These are phyloP conservation scores for Scomber japonicus DNA, from an alignment of 2,113 vertebrate genomes.

Conservation along the genomic window DNA sequence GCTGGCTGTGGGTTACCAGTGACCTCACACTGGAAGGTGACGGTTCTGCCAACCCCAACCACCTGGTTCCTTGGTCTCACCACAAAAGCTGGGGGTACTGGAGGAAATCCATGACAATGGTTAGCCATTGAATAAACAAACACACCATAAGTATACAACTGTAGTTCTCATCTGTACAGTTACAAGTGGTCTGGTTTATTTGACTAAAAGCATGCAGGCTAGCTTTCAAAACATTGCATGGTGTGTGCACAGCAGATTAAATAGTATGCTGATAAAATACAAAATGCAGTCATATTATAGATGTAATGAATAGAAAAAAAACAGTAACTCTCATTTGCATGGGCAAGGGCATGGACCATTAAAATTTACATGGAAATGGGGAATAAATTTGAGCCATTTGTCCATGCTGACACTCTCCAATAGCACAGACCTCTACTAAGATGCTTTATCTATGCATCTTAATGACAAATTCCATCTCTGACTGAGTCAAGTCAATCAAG, in stretches of 20 bases:
- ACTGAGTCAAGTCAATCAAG: constrained; percentile 63
- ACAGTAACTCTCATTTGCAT: constrained; percentile 88
- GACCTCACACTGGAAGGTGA: constrained; percentile 98
- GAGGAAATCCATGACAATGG: constrained; percentile 40
- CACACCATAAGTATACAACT: constrained; percentile 24
- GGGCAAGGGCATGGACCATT: constrained; percentile 85
- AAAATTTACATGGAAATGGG: constrained; percentile 93
- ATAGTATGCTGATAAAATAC: constrained; percentile 72
- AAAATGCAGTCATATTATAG: constrained; percentile 60
- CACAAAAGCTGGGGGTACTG: constrained; percentile 96
- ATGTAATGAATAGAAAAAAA: constrained; percentile 75
- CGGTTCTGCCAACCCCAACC: constrained; percentile 93
- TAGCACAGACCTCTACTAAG: constrained; percentile 82
- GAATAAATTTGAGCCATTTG: constrained; percentile 93
- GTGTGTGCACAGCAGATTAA: constrained; percentile 63
- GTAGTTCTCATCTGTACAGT: constrained; percentile 32
- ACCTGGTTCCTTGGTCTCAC: constrained; percentile 97
- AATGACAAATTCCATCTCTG: constrained; percentile 84
- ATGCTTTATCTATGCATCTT: constrained; percentile 86
- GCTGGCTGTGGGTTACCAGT: constrained; percentile 98
- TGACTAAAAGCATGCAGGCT: constrained; percentile 6
- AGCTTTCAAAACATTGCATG: constrained; percentile 27
- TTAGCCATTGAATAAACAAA: constrained; percentile 47
- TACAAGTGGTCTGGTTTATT: constrained; percentile 26
- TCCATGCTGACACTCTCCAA: constrained; percentile 87